Evolutionary conservation across 1,140 invertebrate genomes (phyloP).

Genomic region (Cryptotermes secundus): DNA sequence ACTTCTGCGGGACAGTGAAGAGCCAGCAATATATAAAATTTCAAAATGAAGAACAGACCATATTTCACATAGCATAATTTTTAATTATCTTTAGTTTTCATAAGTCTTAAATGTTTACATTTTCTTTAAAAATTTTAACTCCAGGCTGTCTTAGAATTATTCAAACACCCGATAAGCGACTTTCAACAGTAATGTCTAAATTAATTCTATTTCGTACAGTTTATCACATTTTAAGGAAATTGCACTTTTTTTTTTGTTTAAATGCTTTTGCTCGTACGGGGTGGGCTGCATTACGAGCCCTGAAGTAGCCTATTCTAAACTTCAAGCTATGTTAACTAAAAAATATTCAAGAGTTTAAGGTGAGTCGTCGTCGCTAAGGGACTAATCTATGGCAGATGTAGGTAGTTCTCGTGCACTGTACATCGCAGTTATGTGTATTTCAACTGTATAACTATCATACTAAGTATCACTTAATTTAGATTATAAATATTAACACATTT

Average conservation of each 20-base stretch:
- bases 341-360: neutral
- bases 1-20: no score
- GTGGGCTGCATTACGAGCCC: neutral
- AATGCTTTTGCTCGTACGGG: neutral
- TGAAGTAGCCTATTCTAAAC: neutral
- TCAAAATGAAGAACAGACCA: neutral
- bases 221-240: slow-evolving; percentile 9
- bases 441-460: neutral
- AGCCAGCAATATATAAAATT: no score
- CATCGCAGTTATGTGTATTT: neutral
- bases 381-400: neutral
- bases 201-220: neutral
- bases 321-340: neutral
- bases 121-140: neutral
- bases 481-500: neutral
- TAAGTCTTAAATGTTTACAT: neutral
- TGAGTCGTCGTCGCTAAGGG: neutral
- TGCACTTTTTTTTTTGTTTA: neutral
- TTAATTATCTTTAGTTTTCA: neutral
- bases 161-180: neutral
- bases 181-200: neutral
- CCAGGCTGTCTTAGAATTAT: neutral
- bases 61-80: neutral
- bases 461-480: neutral
- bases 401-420: neutral